Conservation (phyloP, 2,113 vertebrate species). For the Bos taurus region ARS-UCD2.0 NC_037330.1:18535501-18536000, state of each 20-base stretch:
- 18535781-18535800: not conserved
- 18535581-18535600: not conserved
- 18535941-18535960: not conserved
- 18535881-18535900: not conserved
- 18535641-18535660: not conserved
- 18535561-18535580: not conserved
- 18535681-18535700: not conserved
- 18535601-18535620: not conserved
- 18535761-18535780: not conserved
- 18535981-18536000: not conserved
- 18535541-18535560: not conserved
- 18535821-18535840: not conserved
- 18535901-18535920: not conserved
- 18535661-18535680: not conserved
- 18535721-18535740: not conserved
- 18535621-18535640: not conserved
- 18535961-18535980: not conserved
- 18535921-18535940: not conserved
- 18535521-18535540: conserved; percentile 18
- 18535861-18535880: not conserved
- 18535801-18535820: not conserved
- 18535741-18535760: not conserved
- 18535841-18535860: not conserved
- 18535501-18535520: not conserved
- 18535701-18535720: not conserved